Conservation (phyloP, 2,888 invertebrate species). For the Auanema sp. region DNA sequence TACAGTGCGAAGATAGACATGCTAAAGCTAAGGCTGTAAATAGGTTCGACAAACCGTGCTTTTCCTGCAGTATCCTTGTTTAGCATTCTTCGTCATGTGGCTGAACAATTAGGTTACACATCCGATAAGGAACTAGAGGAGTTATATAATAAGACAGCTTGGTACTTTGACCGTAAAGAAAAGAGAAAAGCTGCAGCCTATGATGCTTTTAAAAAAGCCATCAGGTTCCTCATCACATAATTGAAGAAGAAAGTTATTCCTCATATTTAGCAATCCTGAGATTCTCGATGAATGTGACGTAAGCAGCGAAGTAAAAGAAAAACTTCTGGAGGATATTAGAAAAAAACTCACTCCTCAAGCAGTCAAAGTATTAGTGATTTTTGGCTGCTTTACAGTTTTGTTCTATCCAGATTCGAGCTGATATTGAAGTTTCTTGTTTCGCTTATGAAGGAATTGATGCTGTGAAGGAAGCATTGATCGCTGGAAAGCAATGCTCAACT, state of each 20-base stretch:
- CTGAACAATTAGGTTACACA: slow-evolving; percentile 87
- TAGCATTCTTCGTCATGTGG: slow-evolving; percentile 94
- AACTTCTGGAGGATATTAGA: slow-evolving; percentile 89
- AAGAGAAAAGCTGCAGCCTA: slow-evolving; percentile 93
- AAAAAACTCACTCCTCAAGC: slow-evolving; percentile 93
- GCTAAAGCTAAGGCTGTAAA: slow-evolving; percentile 73
- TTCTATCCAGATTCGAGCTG: slow-evolving; percentile 76
- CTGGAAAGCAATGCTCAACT: slow-evolving; percentile 86
- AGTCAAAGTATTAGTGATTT: slow-evolving; percentile 69
- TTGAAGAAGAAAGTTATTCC: background rate
- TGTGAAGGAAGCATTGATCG: slow-evolving; percentile 83
- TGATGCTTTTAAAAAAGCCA: slow-evolving; percentile 97
- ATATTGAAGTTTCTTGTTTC: slow-evolving; percentile 83
- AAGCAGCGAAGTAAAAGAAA: slow-evolving; percentile 86
- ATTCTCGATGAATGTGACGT: slow-evolving; percentile 93
- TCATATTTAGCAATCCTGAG: slow-evolving; percentile 79
- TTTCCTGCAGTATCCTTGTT: slow-evolving; percentile 70
- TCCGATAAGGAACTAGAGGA: slow-evolving; percentile 84
- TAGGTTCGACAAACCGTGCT: slow-evolving; percentile 13
- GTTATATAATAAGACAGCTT: slow-evolving; percentile 75
- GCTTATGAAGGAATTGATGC: slow-evolving; percentile 99
- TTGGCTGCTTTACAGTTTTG: background rate
- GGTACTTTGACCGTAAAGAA: slow-evolving; percentile 95
- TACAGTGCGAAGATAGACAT: slow-evolving; percentile 96
- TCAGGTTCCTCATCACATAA: slow-evolving; percentile 73